A percentile compares a stretch with the other conserved stretches of the same genome.
Evolutionary conservation across 23 tunicate genomes (phyloP).

Genomic region (Styela clava): DNA sequence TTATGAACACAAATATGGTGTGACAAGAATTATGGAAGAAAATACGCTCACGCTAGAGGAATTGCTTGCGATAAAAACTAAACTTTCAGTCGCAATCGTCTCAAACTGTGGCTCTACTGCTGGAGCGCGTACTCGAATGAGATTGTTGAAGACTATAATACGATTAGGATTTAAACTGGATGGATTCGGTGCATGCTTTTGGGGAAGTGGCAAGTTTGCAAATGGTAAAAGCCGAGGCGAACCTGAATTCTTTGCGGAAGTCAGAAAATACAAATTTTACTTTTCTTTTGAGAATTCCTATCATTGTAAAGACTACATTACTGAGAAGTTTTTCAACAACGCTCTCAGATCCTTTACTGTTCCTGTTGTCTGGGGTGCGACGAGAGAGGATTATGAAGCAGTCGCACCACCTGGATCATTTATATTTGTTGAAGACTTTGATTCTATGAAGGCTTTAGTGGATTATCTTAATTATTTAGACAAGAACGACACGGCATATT

Average conservation of each 20-base stretch:
- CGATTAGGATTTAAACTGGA: not conserved
- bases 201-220: not conserved
- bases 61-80: conserved; percentile 3
- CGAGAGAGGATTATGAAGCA: not conserved
- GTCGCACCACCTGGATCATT: conserved; percentile 21
- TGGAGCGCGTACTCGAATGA: conserved; percentile 19
- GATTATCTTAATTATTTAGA: no score
- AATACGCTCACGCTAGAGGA: not conserved
- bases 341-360: no score
- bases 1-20: no score
- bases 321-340: no score
- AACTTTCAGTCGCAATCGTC: conserved; percentile 5
- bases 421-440: no score
- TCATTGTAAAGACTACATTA: conserved; percentile 15
- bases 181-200: conserved; percentile 5
- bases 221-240: not conserved
- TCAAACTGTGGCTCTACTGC: conserved; percentile 6
- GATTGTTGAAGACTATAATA: not conserved
- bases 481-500: no score
- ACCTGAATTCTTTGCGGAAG: not conserved
- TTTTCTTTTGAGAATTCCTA: conserved; percentile 7
- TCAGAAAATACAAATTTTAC: no score
- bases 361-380: no score
- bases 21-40: not conserved
- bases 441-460: not conserved